Evolutionary conservation across 2,888 invertebrate species (phyloP), one percentile per base, ranked within the genome.

Genomic region (Pyrrhia umbra): DNA sequence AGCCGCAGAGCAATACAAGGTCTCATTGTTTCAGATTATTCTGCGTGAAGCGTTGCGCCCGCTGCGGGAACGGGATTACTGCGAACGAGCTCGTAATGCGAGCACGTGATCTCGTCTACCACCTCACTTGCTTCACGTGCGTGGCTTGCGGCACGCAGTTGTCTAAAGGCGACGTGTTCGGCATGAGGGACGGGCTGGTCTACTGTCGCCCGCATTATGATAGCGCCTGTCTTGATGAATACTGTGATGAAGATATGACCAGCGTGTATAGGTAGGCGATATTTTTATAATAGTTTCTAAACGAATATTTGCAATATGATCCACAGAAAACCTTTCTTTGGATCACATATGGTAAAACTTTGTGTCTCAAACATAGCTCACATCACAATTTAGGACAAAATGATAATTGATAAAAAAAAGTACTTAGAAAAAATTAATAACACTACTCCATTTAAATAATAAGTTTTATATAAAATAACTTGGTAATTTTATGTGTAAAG

Each of bases 11-110:
- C 57, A 74, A 60, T 68, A 61, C 50, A 72, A 27, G 15, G 15
- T 66, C 9, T 68, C 50, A 10, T 91, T 90, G 87, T 96, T 96
- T 2, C 96, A 98, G 98, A 89, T 93, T 98, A 87, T 98, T 98
- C 90, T 97, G 97, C 77, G 97, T 97, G 74, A 97, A 97, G 82
- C 96, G 98, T 66, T 98, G 98, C 90, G 97, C 97, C 8, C 96
- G 98, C 47, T 99, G 98, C 86, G 97, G 97, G 23, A 96, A 97
- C 52, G 97, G 97, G 6, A 98, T 99, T 85, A 96, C 97, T 8
- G 97, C 98, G 40, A 97, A 97, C 83, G 98, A 98, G 93, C 95
- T 98, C 87, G 98, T 98, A 85, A 98, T 98, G 98, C 94, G 98
- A 67, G 98, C 98, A 0, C 94, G 97, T 43, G 98, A 98, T 79